phyloP scores from a whole-genome alignment of 2,113 vertebrate genomes.

The Psammodynastes pulverulentus region DNA sequence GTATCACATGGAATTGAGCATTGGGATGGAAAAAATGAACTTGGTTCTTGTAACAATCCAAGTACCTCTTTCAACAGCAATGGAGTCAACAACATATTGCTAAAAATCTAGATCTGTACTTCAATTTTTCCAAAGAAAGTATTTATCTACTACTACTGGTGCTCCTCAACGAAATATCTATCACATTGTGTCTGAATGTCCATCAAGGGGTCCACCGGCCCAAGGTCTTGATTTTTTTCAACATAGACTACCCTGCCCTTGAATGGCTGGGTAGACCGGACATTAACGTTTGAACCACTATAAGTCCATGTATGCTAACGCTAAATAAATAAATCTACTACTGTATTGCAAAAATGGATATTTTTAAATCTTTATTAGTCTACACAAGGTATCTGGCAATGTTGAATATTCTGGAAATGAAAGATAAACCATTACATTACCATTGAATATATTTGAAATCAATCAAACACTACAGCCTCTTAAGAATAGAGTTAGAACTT shows the following conservation, averaged over 20 bases:
- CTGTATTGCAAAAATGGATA: not conserved
- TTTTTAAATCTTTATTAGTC: not conserved
- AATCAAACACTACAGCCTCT: not conserved
- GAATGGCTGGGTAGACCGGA: too few species aligned
- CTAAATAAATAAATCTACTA: not conserved
- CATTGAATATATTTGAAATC: not conserved
- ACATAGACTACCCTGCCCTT: too few species aligned
- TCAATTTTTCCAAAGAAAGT: not conserved
- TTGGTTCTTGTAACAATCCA: not conserved
- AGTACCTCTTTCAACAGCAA: not conserved
- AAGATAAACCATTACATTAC: not conserved
- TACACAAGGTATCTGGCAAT: not conserved
- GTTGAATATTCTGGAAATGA: not conserved
- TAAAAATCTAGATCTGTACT: not conserved
- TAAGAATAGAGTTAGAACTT: not conserved
- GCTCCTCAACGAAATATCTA: too few species aligned
- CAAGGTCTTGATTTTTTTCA: too few species aligned
- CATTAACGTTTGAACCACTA: too few species aligned
- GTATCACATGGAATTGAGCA: not conserved
- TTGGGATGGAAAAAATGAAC: not conserved
- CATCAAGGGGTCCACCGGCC: too few species aligned
- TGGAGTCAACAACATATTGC: not conserved
- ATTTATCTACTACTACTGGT: constrained; percentile 3
- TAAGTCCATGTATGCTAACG: too few species aligned
- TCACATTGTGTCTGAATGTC: too few species aligned